A percentile compares a stretch with the other conserved stretches of the same genome.
phyloP scores from a whole-genome alignment of 2,113 vertebrate species.

The Platanista minor region DNA sequence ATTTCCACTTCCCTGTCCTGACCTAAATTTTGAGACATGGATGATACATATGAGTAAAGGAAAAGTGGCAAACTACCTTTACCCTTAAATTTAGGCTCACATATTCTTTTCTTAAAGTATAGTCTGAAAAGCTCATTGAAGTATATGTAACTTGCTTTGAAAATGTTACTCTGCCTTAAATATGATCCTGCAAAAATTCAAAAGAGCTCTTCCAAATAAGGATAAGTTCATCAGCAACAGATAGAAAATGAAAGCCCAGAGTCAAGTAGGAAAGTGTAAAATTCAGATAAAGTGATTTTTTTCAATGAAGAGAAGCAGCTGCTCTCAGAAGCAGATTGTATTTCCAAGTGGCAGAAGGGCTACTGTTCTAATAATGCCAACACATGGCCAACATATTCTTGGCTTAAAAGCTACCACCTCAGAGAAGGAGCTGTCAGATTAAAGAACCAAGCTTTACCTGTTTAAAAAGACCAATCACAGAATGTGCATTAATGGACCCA shows the following conservation, averaged over 20 bases:
- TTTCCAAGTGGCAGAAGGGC: not conserved
- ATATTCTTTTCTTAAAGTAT: not conserved
- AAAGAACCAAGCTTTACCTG: not conserved
- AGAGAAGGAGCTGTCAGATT: not conserved
- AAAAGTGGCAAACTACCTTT: not conserved
- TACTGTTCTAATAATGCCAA: not conserved
- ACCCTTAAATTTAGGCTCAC: not conserved
- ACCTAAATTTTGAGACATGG: not conserved
- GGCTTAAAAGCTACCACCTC: not conserved
- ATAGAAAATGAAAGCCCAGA: not conserved
- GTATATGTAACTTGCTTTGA: not conserved
- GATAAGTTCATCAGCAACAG: not conserved
- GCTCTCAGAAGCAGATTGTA: not conserved
- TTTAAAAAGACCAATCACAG: not conserved
- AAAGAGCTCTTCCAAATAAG: not conserved
- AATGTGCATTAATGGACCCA: not conserved
- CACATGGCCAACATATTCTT: not conserved
- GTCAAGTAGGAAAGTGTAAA: not conserved
- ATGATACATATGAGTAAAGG: not conserved
- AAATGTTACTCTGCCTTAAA: not conserved
- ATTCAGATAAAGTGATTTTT: not conserved
- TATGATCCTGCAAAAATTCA: not conserved
- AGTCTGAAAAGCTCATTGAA: not conserved
- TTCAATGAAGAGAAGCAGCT: not conserved
- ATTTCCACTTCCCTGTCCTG: not conserved